Percentiles rank a stretch among this genome's conserved stretches.
These are phyloP conservation scores for Apamea anceps DNA, from an alignment of 2,888 invertebrate species.

Conservation along the genomic window DNA sequence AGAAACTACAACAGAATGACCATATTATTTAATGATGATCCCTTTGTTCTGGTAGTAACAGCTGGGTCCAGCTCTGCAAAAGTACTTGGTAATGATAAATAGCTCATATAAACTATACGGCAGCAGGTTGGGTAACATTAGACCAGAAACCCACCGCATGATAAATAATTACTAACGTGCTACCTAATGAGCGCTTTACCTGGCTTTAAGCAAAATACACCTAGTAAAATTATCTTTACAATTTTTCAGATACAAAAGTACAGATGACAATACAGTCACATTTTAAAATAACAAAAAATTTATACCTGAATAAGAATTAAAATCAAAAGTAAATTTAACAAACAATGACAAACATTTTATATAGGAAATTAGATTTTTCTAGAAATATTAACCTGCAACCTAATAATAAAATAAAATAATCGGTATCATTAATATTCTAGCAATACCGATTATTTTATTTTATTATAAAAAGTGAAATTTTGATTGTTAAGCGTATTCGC, in stretches of 20 bases:
- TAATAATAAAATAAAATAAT: background rate
- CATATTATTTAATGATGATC: background rate
- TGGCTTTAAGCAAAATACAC: background rate
- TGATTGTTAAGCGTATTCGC: too few species aligned
- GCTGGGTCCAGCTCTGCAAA: background rate
- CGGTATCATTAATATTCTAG: too few species aligned
- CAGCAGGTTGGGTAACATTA: constrained; percentile 19
- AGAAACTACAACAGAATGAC: background rate
- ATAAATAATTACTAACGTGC: constrained; percentile 22
- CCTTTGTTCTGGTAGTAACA: background rate
- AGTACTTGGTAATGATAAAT: constrained; percentile 11
- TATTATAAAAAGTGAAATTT: too few species aligned
- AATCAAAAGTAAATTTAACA: background rate
- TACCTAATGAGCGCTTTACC: constrained; percentile 21
- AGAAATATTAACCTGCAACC: background rate
- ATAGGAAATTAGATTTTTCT: background rate
- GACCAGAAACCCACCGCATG: constrained; percentile 14
- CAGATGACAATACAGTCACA: background rate
- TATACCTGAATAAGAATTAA: background rate
- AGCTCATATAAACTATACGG: constrained; percentile 18
- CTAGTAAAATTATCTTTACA: background rate
- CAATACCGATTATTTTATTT: too few species aligned
- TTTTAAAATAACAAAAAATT: background rate
- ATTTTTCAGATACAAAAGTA: background rate
- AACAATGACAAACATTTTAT: background rate